These are phyloP conservation scores for Gadopsis marmoratus DNA, from an alignment of 2,797 vertebrate genomes.

Conservation along the genomic window DNA sequence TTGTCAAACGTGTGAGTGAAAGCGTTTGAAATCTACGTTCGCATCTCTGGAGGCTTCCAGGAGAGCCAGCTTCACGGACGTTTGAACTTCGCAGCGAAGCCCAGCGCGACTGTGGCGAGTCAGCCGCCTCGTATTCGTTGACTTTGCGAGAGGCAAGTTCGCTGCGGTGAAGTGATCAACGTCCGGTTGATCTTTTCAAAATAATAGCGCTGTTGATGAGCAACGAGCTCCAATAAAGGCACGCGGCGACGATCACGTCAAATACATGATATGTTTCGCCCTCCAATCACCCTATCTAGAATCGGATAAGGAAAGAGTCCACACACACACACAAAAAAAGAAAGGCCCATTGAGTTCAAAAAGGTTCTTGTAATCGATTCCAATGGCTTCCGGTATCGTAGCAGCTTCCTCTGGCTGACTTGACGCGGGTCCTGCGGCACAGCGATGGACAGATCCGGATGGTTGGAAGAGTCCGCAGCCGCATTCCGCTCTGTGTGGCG, in stretches of 20 bases:
- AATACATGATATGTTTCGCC: too few relatives aligned
- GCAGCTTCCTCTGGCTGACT: conserved; percentile 14
- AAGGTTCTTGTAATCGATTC: background rate
- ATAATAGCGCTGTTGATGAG: conserved; percentile 9
- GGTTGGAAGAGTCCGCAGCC: conserved; percentile 15
- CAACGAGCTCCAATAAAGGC: background rate
- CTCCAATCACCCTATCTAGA: background rate
- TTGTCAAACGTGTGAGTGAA: background rate
- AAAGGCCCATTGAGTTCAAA: background rate
- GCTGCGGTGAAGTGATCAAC: rapidly evolving
- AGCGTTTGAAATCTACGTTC: background rate
- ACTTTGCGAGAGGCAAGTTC: background rate
- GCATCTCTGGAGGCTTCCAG: background rate
- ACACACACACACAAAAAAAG: background rate
- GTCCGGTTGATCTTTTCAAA: conserved; percentile 57
- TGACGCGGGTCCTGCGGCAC: conserved; percentile 36
- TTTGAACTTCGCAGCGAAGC: conserved; percentile 54
- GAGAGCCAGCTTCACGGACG: background rate
- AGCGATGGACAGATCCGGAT: conserved; percentile 39
- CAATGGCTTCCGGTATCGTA: conserved; percentile 29
- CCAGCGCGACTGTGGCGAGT: conserved; percentile 43
- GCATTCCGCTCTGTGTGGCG: conserved; percentile 41
- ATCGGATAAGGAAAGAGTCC: background rate
- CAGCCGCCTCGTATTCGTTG: conserved; percentile 1
- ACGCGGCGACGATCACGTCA: too few relatives aligned